Conservation (phyloP, 2,113 vertebrate species). For the Procavia capensis region DNA sequence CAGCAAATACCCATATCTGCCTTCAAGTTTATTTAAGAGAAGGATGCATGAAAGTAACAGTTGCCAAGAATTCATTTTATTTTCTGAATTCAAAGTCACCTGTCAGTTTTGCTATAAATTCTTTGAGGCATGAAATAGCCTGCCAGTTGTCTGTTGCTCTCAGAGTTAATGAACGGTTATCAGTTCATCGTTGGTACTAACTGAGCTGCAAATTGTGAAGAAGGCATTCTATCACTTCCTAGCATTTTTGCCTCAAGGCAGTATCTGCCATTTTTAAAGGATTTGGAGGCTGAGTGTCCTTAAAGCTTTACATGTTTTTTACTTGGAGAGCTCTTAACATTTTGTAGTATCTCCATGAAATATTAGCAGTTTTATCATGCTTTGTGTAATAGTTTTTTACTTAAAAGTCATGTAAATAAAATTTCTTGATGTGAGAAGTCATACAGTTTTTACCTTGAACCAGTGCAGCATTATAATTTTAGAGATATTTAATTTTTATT, state of each 20-base stretch:
- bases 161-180: conserved; percentile 87
- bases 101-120: conserved; percentile 87
- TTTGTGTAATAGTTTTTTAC: conserved; percentile 41
- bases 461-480: neutral
- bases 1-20: conserved; percentile 64
- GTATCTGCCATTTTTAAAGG: conserved; percentile 55
- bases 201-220: conserved; percentile 77
- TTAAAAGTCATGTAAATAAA: neutral
- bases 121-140: conserved; percentile 89
- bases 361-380: conserved; percentile 13
- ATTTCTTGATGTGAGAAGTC: neutral
- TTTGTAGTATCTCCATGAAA: conserved; percentile 37
- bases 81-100: conserved; percentile 84
- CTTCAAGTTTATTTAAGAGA: conserved; percentile 69
- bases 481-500: conserved; percentile 48
- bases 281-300: conserved; percentile 29
- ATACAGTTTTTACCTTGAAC: neutral
- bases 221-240: conserved; percentile 75
- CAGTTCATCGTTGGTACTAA: conserved; percentile 85
- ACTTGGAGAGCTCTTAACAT: conserved; percentile 33
- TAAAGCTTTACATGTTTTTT: conserved; percentile 55
- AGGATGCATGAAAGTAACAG: conserved; percentile 64
- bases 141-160: conserved; percentile 85
- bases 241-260: conserved; percentile 81
- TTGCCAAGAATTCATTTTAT: conserved; percentile 82